These are phyloP conservation scores for Bergia sp. DNA, from an alignment of 92 coral and sea anemone genomes.

Conservation along the genomic window DNA sequence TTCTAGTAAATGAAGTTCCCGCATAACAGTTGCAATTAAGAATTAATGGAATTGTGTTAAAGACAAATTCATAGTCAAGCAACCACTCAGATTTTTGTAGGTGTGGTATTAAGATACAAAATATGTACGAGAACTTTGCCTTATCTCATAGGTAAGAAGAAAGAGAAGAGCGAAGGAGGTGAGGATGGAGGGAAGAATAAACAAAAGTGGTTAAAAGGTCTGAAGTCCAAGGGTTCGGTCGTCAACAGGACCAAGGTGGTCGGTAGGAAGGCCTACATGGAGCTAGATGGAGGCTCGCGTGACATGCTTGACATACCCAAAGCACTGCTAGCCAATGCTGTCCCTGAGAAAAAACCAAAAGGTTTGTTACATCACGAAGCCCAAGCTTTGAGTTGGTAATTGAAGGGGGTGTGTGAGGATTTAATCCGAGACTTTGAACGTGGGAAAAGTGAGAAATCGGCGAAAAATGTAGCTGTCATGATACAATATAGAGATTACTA, in stretches of 20 bases:
- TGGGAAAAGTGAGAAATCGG: no score
- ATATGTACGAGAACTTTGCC: no score
- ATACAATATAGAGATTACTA: no score
- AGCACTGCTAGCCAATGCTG: conserved; percentile 65
- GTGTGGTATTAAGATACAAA: no score
- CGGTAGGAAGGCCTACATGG: conserved; percentile 61
- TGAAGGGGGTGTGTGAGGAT: no score
- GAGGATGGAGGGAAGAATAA: conserved; percentile 29
- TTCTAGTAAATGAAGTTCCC: no score
- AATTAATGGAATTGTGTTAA: no score
- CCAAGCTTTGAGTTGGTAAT: not conserved
- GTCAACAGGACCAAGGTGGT: conserved; percentile 55
- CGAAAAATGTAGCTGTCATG: no score
- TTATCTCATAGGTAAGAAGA: conserved; percentile 18
- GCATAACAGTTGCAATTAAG: no score
- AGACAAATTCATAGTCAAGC: no score
- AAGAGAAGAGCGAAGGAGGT: conserved; percentile 9
- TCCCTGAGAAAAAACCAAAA: conserved; percentile 88
- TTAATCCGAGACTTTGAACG: no score
- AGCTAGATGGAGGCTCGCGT: conserved; percentile 61
- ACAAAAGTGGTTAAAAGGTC: conserved; percentile 30
- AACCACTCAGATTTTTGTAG: no score
- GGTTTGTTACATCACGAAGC: conserved; percentile 54
- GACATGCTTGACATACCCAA: conserved; percentile 58
- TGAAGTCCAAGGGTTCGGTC: conserved; percentile 22